phyloP scores from a whole-genome alignment of 2,888 invertebrate species.

The Candidula unifasciata region DNA sequence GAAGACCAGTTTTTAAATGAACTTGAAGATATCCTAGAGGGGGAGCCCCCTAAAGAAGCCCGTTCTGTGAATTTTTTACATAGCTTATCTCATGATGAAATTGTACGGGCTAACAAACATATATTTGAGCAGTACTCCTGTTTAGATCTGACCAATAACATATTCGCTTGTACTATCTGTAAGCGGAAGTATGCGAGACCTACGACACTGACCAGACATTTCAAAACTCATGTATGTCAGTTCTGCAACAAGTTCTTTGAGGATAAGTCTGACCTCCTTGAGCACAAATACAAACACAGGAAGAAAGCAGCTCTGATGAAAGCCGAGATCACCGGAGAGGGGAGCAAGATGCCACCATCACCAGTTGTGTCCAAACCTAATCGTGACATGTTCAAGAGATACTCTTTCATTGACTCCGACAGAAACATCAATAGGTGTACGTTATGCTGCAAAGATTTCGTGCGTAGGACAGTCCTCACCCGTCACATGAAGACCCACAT shows the following conservation, averaged over 20 bases:
- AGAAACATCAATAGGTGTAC: slow-evolving; percentile 42
- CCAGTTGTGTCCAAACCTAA: slow-evolving; percentile 47
- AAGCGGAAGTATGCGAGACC: slow-evolving; percentile 51
- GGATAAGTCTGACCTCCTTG: slow-evolving; percentile 46
- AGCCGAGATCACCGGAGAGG: slow-evolving; percentile 43
- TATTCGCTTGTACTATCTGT: slow-evolving; percentile 52
- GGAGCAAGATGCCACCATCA: slow-evolving; percentile 31
- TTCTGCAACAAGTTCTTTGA: slow-evolving; percentile 46
- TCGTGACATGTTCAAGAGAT: slow-evolving; percentile 45
- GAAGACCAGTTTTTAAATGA: slow-evolving; percentile 48
- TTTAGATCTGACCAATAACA: slow-evolving; percentile 45
- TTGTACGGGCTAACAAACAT: slow-evolving; percentile 47
- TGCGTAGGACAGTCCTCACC: slow-evolving; percentile 46
- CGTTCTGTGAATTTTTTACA: slow-evolving; percentile 41
- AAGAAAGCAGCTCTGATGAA: slow-evolving; percentile 41
- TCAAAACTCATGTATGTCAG: slow-evolving; percentile 48
- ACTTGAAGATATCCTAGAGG: slow-evolving; percentile 46
- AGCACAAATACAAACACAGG: slow-evolving; percentile 46
- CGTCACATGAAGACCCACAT: slow-evolving; percentile 48
- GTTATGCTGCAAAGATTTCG: slow-evolving; percentile 44
- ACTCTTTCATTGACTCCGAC: slow-evolving; percentile 30
- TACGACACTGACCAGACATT: slow-evolving; percentile 50
- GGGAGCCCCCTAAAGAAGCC: slow-evolving; percentile 36
- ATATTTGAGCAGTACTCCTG: slow-evolving; percentile 50
- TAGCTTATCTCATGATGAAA: slow-evolving; percentile 50